These are phyloP conservation scores for Catotricha subobsoleta DNA, from an alignment of 2,888 invertebrate genomes.

Conservation along the genomic window DNA sequence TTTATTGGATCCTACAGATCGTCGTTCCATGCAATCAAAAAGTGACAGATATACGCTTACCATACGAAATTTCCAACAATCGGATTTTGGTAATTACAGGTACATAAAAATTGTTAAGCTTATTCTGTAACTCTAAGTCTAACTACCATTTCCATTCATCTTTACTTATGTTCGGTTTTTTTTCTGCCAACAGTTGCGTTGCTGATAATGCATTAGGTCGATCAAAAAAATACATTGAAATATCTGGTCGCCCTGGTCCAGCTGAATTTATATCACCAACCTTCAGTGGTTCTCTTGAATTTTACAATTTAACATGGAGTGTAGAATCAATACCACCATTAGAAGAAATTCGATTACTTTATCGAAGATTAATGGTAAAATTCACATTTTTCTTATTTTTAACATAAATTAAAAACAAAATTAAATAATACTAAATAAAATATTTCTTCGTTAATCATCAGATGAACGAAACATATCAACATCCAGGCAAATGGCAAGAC, in stretches of 20 bases:
- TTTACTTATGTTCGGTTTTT: background rate
- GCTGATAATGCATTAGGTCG: conserved; percentile 36
- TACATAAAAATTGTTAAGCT: conserved; percentile 13
- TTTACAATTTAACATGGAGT: conserved; percentile 45
- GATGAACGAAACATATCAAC: conserved; percentile 55
- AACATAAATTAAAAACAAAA: too few species aligned
- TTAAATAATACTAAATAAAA: too few species aligned
- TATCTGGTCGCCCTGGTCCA: conserved; percentile 45
- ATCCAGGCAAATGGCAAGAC: conserved; percentile 54
- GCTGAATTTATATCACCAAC: conserved; percentile 42
- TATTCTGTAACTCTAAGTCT: background rate
- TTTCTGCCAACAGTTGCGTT: conserved; percentile 29
- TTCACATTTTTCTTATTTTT: background rate
- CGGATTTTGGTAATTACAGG: conserved; percentile 44
- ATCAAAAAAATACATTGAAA: conserved; percentile 39
- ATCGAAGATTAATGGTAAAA: conserved; percentile 40
- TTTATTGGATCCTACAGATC: conserved; percentile 39
- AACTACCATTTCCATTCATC: background rate
- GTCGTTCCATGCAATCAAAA: conserved; percentile 39
- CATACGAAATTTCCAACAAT: conserved; percentile 38
- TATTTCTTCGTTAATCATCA: conserved; percentile 24
- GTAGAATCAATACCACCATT: conserved; percentile 47
- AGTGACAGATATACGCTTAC: conserved; percentile 40
- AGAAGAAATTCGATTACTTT: conserved; percentile 42
- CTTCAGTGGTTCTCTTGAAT: conserved; percentile 38